phyloP scores from a whole-genome alignment of 1,140 invertebrate species.

The Varroa destructor region DNA sequence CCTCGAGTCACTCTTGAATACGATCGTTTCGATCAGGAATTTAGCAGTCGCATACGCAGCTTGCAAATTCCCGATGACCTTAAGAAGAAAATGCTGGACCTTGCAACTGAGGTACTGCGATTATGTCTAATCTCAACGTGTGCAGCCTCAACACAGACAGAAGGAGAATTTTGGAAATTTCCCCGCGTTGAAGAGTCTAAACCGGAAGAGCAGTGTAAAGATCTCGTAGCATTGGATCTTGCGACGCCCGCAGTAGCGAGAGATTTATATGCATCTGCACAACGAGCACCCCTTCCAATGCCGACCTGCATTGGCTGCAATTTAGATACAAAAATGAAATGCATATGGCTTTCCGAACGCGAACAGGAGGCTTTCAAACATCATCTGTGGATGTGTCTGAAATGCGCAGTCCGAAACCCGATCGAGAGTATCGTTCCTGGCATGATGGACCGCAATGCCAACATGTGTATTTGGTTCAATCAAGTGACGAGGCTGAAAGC shows the following conservation, averaged over 20 bases:
- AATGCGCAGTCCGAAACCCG: slow-evolving; percentile 23
- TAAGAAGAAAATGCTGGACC: background rate
- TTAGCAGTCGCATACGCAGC: background rate
- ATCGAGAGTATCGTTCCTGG: slow-evolving; percentile 26
- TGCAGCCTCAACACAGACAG: background rate
- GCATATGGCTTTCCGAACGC: slow-evolving; percentile 26
- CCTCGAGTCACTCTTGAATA: too few relatives aligned
- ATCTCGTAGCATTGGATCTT: slow-evolving; percentile 23
- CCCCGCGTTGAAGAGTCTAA: slow-evolving; percentile 10
- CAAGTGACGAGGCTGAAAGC: slow-evolving; percentile 19
- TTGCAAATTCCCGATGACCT: slow-evolving; percentile 23
- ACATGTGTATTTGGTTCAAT: slow-evolving; percentile 27
- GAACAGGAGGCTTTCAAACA: slow-evolving; percentile 25
- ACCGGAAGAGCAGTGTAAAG: slow-evolving; percentile 3
- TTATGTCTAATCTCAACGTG: background rate
- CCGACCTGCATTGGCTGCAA: slow-evolving; percentile 19
- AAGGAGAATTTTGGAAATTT: slow-evolving; percentile 21
- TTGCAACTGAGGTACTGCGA: background rate
- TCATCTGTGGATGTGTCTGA: slow-evolving; percentile 26
- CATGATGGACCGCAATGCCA: slow-evolving; percentile 27
- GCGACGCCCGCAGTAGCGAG: slow-evolving; percentile 6
- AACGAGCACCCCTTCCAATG: background rate
- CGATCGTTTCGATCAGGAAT: slow-evolving; percentile 2
- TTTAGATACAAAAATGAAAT: slow-evolving; percentile 25
- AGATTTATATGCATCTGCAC: background rate